A percentile compares a stretch with the other conserved stretches of the same genome.
Conservation (phyloP, 2,888 invertebrate genomes). For the Bimastos eiseni region DNA sequence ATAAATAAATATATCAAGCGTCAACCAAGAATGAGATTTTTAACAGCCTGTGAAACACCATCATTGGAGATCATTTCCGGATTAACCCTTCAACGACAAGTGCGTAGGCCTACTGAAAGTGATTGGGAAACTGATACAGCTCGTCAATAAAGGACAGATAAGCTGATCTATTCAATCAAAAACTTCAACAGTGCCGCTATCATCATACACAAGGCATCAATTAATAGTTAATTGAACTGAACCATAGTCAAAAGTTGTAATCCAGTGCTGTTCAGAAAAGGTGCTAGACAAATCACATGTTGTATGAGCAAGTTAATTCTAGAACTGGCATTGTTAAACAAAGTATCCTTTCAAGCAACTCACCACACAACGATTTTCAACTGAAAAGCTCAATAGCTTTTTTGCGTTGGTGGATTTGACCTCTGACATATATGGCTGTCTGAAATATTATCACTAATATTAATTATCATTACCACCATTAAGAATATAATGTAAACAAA, state of each 20-base stretch:
- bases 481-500: no score
- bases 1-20: neutral
- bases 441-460: neutral
- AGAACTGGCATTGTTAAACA: neutral
- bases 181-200: no score
- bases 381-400: conserved; percentile 35
- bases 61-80: neutral
- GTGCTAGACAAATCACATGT: neutral
- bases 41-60: neutral
- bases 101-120: no score
- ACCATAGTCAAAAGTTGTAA: no score
- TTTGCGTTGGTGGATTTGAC: conserved; percentile 24
- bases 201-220: no score
- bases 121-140: no score
- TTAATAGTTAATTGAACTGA: no score
- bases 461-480: no score
- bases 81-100: no score
- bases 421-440: conserved; percentile 27
- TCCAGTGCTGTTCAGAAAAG: neutral
- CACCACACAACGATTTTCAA: conserved; percentile 47
- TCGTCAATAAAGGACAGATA: no score
- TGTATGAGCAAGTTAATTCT: neutral
- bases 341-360: conserved; percentile 25
- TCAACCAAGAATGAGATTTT: neutral
- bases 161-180: no score